Conservation (phyloP, 1,140 invertebrate genomes). For the Aphelenchoides besseyi region DNA sequence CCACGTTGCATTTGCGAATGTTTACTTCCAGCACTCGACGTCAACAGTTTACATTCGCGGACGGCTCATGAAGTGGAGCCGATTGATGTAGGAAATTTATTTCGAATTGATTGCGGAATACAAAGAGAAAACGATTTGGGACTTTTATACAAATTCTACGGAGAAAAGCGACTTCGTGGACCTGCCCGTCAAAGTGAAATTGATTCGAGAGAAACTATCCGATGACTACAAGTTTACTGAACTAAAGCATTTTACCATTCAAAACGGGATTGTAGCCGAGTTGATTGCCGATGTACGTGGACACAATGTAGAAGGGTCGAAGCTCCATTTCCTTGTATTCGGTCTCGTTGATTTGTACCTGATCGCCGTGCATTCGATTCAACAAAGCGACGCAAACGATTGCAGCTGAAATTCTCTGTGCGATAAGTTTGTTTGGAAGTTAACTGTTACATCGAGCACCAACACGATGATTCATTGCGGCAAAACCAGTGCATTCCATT, state of each 20-base stretch:
- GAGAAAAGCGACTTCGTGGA: no score
- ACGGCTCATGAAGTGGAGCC: no score
- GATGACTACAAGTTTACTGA: no score
- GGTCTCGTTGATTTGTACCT: constrained; percentile 76
- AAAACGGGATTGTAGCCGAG: background rate
- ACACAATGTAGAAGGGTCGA: constrained; percentile 81
- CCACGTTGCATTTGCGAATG: no score
- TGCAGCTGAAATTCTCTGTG: constrained; percentile 68
- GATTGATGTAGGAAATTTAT: no score
- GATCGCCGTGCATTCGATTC: constrained; percentile 89
- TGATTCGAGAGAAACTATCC: no score
- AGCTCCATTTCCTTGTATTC: constrained; percentile 86
- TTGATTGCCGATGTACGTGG: constrained; percentile 66
- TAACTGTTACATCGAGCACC: constrained; percentile 72
- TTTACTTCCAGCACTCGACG: no score
- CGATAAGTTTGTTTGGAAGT: constrained; percentile 8
- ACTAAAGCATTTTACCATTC: background rate
- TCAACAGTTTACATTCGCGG: no score
- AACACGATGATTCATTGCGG: constrained; percentile 87
- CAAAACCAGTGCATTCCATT: constrained; percentile 91
- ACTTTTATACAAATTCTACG: no score
- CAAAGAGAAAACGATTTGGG: background rate
- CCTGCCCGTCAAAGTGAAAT: no score
- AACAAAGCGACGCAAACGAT: constrained; percentile 87
- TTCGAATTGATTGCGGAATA: no score